Percentiles rank a stretch among this genome's conserved stretches.
These are phyloP conservation scores for Catamblyrhynchus diadema DNA, from an alignment of 2,797 vertebrate genomes.

Conservation along the genomic window DNA sequence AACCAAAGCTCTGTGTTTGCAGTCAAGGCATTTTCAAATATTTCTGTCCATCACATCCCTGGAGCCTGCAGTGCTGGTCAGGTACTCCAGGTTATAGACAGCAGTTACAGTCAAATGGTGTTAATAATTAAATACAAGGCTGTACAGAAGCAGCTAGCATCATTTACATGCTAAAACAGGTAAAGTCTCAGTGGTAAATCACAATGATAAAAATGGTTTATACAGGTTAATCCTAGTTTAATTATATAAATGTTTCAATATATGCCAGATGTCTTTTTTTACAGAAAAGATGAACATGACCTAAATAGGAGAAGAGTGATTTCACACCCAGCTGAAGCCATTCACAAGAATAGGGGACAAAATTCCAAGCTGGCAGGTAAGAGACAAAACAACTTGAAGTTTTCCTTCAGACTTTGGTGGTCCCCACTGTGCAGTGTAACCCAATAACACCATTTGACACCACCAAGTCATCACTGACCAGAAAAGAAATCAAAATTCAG, in stretches of 20 bases:
- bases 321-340: neutral
- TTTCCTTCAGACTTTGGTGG: neutral
- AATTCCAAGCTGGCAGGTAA: neutral
- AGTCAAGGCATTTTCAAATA: neutral
- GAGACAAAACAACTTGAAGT: neutral
- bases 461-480: neutral
- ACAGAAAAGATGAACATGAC: neutral
- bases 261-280: neutral
- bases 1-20: neutral
- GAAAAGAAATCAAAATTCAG: conserved; percentile 33
- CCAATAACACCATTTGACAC: neutral
- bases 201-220: conserved; percentile 39
- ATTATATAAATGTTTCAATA: conserved; percentile 22
- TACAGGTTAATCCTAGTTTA: conserved; percentile 56
- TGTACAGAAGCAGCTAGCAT: neutral
- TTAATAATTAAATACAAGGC: conserved; percentile 29
- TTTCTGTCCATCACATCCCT: neutral
- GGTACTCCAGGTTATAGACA: neutral
- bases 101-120: neutral
- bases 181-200: conserved; percentile 37
- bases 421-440: neutral
- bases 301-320: neutral
- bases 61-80: neutral
- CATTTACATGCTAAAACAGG: neutral
- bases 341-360: neutral